These are phyloP conservation scores for Mylabris phalerata DNA, from an alignment of 1,140 invertebrate genomes.

Conservation along the genomic window DNA sequence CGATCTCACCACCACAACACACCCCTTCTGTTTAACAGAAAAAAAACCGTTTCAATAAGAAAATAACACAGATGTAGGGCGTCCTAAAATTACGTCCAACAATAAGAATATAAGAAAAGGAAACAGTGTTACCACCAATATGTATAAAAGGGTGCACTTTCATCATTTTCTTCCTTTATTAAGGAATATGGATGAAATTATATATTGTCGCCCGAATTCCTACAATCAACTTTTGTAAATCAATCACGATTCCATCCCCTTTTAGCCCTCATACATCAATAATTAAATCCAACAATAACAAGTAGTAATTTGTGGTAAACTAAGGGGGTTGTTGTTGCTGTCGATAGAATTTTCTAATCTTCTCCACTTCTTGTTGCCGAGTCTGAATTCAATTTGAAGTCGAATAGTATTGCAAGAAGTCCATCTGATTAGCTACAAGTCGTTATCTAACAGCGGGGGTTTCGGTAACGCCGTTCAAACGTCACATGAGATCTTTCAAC, in stretches of 20 bases:
- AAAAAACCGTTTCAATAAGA: slow-evolving; percentile 9
- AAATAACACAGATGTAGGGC: slow-evolving; percentile 17
- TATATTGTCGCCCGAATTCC: slow-evolving; percentile 8
- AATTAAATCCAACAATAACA: too few relatives aligned
- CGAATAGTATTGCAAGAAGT: not conserved
- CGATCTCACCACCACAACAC: too few relatives aligned
- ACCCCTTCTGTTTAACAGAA: not conserved
- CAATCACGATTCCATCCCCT: too few relatives aligned
- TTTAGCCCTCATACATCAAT: too few relatives aligned
- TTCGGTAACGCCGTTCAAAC: slow-evolving; percentile 28
- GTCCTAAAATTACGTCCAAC: slow-evolving; percentile 2
- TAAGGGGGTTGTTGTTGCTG: not conserved
- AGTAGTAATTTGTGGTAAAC: too few relatives aligned
- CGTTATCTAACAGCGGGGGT: slow-evolving; percentile 29
- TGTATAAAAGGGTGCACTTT: too few relatives aligned
- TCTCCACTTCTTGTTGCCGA: not conserved
- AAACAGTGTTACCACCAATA: too few relatives aligned
- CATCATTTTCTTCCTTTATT: too few relatives aligned
- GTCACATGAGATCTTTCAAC: slow-evolving; percentile 32
- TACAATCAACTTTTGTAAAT: too few relatives aligned
- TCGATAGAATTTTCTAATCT: not conserved
- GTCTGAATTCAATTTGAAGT: not conserved
- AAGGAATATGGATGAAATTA: not conserved
- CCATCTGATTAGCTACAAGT: slow-evolving; percentile 33
- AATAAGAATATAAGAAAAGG: too few relatives aligned